A percentile compares a stretch with the other conserved stretches of the same genome.
These are phyloP conservation scores for Lasius fuliginosus DNA, from an alignment of 2,888 invertebrate genomes.

Conservation along the genomic window DNA sequence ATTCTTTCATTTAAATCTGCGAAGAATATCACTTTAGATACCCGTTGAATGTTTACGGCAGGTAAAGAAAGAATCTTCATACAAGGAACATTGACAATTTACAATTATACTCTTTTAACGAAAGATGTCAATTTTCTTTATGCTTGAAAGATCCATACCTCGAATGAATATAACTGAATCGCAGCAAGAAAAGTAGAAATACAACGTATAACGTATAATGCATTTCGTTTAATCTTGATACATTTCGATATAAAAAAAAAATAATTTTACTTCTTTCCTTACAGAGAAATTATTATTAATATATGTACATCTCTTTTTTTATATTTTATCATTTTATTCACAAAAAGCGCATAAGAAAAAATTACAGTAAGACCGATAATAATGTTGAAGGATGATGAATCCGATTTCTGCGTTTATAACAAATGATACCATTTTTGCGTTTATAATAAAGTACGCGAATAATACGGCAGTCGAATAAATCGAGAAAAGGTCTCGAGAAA, in stretches of 20 bases:
- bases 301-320: not conserved
- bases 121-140: not conserved
- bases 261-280: not conserved
- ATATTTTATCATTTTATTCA: not conserved
- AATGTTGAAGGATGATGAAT: not conserved
- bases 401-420: not conserved
- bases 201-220: not conserved
- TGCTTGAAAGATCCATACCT: not conserved
- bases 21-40: not conserved
- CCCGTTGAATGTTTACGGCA: not conserved
- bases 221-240: not conserved
- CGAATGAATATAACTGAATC: not conserved
- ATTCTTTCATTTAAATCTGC: slow-evolving; percentile 9
- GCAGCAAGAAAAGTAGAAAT: not conserved
- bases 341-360: not conserved
- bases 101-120: slow-evolving; percentile 2
- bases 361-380: slow-evolving; percentile 6
- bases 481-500: not conserved
- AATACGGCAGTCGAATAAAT: not conserved
- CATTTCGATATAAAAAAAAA: not conserved
- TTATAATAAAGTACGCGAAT: not conserved
- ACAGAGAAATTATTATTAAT: not conserved
- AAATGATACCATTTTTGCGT: not conserved
- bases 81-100: not conserved
- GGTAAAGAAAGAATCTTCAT: not conserved